Conservation (phyloP, 2,797 vertebrate species). For the Molothrus aeneus region DNA sequence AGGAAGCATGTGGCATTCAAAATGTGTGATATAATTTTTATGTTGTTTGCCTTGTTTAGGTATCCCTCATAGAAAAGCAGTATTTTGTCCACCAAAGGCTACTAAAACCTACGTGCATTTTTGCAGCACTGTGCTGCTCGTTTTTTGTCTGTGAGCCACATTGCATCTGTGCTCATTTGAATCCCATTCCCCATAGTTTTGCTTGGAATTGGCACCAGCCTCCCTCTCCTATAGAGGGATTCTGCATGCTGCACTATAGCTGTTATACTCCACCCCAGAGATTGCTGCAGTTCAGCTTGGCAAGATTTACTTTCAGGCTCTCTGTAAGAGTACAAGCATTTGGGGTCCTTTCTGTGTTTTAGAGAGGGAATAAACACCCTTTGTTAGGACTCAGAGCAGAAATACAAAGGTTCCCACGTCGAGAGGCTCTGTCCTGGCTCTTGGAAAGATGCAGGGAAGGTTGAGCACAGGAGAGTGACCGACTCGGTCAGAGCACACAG, state of each 20-base stretch:
- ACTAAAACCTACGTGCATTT: neutral
- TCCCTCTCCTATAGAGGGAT: neutral
- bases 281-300: neutral
- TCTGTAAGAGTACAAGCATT: neutral
- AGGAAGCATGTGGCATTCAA: neutral
- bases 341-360: neutral
- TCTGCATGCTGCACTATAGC: neutral
- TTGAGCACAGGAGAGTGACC: neutral
- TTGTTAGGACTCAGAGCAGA: neutral
- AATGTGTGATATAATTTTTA: neutral
- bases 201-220: neutral
- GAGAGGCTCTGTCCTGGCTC: neutral
- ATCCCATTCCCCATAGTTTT: conserved; percentile 11
- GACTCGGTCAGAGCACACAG: rapidly evolving
- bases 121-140: neutral
- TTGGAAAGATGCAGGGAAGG: neutral
- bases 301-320: neutral
- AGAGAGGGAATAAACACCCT: neutral
- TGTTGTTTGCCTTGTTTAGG: conserved; percentile 1
- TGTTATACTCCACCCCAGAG: neutral
- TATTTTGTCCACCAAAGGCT: conserved; percentile 34
- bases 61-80: conserved; percentile 13
- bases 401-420: neutral
- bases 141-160: neutral
- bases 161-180: neutral